Percentiles rank a stretch among this genome's conserved stretches.
phyloP scores from a whole-genome alignment of 2,888 invertebrate genomes.

The Cistogaster globosa region DNA sequence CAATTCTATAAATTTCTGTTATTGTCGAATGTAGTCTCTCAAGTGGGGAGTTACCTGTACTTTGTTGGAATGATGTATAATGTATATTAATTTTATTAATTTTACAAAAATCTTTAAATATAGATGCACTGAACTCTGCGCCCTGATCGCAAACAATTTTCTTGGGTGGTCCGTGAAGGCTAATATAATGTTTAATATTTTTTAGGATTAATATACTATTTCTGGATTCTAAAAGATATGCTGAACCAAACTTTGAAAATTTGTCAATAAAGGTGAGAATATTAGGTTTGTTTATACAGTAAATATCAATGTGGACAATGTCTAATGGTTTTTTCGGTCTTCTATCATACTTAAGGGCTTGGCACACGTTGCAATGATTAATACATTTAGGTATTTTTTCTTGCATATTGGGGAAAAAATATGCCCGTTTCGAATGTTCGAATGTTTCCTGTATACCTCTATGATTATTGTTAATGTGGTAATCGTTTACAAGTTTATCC shows the following conservation, averaged over 20 bases:
- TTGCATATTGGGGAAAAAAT: no score
- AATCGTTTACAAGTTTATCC: no score
- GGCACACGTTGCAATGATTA: no score
- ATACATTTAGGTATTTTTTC: no score
- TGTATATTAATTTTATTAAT: constrained; percentile 60
- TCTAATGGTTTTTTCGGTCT: no score
- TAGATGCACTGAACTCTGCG: constrained; percentile 43
- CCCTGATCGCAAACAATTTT: constrained; percentile 65
- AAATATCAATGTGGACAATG: no score
- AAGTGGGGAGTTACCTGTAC: constrained; percentile 55
- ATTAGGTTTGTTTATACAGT: no score
- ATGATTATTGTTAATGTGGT: no score
- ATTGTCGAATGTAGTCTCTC: constrained; percentile 57
- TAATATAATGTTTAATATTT: constrained; percentile 55
- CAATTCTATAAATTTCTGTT: constrained; percentile 62
- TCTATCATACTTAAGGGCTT: no score
- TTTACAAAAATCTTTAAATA: constrained; percentile 45
- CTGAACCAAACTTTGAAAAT: constrained; percentile 65
- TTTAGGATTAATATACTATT: constrained; percentile 62
- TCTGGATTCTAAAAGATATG: constrained; percentile 56
- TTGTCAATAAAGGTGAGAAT: constrained; percentile 53
- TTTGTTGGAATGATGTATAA: constrained; percentile 67
- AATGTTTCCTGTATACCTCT: no score
- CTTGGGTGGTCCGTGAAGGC: constrained; percentile 60
- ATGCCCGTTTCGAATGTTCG: no score